Base-by-base conservation (phyloP, 2,113 vertebrate species). In the Sisor rabdophorus region DNA sequence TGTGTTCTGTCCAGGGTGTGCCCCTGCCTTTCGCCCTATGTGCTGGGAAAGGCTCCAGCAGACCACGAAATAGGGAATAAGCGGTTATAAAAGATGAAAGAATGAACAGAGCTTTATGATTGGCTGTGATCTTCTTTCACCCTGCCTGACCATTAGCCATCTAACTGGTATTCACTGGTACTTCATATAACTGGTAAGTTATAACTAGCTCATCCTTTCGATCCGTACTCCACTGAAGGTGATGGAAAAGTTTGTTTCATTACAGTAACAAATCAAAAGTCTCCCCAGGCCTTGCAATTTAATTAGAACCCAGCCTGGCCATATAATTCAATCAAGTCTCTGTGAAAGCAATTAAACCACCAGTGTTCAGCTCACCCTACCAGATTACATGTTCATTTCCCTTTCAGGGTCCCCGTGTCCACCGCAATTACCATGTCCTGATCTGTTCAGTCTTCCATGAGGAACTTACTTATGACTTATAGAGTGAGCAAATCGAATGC, bases 301-400 rank as follows among this genome's bases (percentile, higher is more conserved):
- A 92, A 92, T 93, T 91, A 91, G 80, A 86, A 78, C 81, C 64
- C 78, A 68, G 82, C 82, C 83, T 85, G 72, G 78, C 82, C 83
- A 55, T 80, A 89, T 92, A 91, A 92, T 92, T 92, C 87, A 91
- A 91, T 93, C 87, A 89, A 79, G 87, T 85, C 84, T 87, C 88
- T 89, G 90, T 87, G 87, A 91, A 90, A 89, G 88, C 89, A 88
- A 92, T 91, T 91, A 90, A 86, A 87, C 83, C 82, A 87, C 88
- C 89, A 87, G 88, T 85, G 86, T 91, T 89, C 75, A 76, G 80
- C 84, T 87, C 86, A 88, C 82, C 84, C 81, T 48, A 75, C 85
- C 60, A 89, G 85, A 89, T 87, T 79, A 87, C 83, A 88, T 80
- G 86, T 88, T 88, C 84, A 88, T 88, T 86, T 85, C 83, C 84